Evolutionary conservation across 2,888 invertebrate species (phyloP).

Genomic region (Lomographa bimaculata): DNA sequence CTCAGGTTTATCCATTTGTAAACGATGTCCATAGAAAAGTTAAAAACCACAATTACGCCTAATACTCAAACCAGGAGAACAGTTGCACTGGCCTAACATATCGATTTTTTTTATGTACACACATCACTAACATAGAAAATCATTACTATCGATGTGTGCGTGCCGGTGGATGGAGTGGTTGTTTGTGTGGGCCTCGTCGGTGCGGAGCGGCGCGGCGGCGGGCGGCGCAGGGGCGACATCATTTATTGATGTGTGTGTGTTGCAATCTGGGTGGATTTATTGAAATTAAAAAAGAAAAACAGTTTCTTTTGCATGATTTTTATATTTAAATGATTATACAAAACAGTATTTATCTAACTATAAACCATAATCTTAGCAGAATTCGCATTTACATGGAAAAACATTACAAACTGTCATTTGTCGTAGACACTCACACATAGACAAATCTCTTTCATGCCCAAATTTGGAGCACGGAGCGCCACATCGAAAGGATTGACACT

Average conservation of each 20-base stretch:
- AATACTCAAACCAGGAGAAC: neutral
- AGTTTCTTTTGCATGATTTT: neutral
- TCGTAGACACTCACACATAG: constrained; percentile 35
- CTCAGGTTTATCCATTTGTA: too few relatives aligned
- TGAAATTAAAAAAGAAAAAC: neutral
- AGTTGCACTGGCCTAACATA: too few relatives aligned
- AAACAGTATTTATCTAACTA: neutral
- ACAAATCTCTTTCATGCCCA: constrained; percentile 21
- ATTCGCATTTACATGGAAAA: too few relatives aligned
- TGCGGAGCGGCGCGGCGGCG: too few relatives aligned
- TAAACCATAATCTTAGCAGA: neutral
- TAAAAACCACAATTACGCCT: too few relatives aligned
- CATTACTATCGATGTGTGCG: constrained; percentile 20
- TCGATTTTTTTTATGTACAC: too few relatives aligned
- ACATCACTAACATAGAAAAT: constrained; percentile 30
- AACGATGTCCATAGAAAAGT: too few relatives aligned
- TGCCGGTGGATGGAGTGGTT: too few relatives aligned
- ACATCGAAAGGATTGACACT: constrained; percentile 4
- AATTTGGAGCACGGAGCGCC: constrained; percentile 7
- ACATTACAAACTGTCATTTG: too few relatives aligned
- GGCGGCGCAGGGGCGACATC: too few relatives aligned
- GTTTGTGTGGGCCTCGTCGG: too few relatives aligned
- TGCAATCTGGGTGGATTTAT: constrained; percentile 9
- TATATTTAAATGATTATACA: neutral
- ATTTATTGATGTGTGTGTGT: constrained; percentile 2